Evolutionary conservation across 1,140 invertebrate species (phyloP), one percentile per base, ranked within the genome.

Genomic region (Ectropis grisescens): DNA sequence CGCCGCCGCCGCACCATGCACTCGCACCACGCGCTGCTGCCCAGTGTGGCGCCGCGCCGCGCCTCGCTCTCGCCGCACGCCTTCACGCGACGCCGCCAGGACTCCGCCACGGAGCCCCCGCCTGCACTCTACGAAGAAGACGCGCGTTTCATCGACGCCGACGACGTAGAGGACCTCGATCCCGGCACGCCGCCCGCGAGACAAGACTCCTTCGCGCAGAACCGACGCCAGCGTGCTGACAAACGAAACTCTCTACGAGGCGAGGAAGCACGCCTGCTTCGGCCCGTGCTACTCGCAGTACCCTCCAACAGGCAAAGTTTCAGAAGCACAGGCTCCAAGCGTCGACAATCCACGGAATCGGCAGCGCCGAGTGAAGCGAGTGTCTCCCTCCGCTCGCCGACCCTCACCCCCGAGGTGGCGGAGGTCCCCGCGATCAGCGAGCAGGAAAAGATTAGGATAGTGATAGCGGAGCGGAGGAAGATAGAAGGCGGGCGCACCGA

Each of bases 51-150:
- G 11, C 65, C 65, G 32, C 62, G 72, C 53, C 52, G 75, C 37
- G 70, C 72, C 19, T 78, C 75, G 2, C 48, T 78, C 35, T 78
- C 65, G 25, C 70, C 67, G 53, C 79, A 78, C 50, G 81, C 68
- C 38, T 80, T 81, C 55, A 72, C 62, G 45, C 58, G 74, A 29
- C 67, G 69, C 43, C 68, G 75, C 26, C 78, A 80, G 58, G 76
- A 80, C 26, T 81, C 79, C 4, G 51, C 58, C n/a, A 64, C 67
- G 9, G 76, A 78, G 25, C 54, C 75, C 0, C 74, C 72, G 13
- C 54, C 72, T 8, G 76, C 76, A 5, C 49, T 83, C 10, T 83
- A 83, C 35, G 81, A 83, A 44, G 81, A 83, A 43, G 81, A 83
- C 23, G 79, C 81, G 2, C 65, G 81, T 3, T 83, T 82, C 41